A percentile compares a stretch with the other conserved stretches of the same genome.
These are phyloP conservation scores for Grantiella picta DNA, from an alignment of 2,113 vertebrate species.

Conservation along the genomic window DNA sequence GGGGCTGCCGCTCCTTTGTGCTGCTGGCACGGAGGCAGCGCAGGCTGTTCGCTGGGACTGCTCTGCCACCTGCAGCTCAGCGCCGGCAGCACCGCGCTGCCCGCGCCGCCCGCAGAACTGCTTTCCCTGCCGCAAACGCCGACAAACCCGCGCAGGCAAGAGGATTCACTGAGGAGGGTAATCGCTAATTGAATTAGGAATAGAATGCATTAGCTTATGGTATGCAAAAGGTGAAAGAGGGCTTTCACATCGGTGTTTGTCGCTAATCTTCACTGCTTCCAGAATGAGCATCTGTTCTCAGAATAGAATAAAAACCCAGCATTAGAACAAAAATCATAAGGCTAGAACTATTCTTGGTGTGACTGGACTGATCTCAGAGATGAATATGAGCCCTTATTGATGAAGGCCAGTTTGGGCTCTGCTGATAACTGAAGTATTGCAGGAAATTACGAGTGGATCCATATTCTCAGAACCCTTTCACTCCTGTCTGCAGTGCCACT, in stretches of 20 bases:
- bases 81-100: neutral
- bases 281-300: neutral
- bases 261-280: neutral
- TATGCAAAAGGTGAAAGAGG: neutral
- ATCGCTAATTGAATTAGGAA: neutral
- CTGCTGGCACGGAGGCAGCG: neutral
- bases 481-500: neutral
- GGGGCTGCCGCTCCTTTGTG: neutral
- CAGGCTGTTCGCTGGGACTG: constrained; percentile 35
- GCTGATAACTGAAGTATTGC: neutral
- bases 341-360: neutral
- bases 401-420: neutral
- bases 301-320: neutral
- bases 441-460: neutral
- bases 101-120: accelerated
- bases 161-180: neutral
- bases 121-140: accelerated
- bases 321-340: neutral
- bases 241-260: neutral
- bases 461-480: neutral
- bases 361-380: neutral
- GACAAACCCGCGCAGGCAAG: neutral
- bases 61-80: constrained; percentile 74
- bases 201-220: neutral
- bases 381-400: neutral